Conservation (phyloP, 2,888 invertebrate species). For the Morinoia aosen region DNA sequence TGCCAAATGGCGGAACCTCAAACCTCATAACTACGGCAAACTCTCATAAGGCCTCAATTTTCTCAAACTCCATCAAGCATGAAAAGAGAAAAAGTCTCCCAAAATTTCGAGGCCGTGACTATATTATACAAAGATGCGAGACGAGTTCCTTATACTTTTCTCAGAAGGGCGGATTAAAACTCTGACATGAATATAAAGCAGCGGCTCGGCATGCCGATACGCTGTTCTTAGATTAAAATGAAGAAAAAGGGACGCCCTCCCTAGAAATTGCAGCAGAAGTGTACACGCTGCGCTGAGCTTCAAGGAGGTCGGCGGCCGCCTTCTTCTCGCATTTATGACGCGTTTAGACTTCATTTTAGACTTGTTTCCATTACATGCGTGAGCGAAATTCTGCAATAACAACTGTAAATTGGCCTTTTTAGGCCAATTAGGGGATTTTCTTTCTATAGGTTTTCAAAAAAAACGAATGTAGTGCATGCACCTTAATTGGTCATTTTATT, state of each 20-base stretch:
- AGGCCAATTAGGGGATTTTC: neutral
- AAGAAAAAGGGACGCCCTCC: constrained; percentile 1
- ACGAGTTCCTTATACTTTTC: constrained; percentile 52
- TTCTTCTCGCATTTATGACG: neutral
- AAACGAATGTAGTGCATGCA: neutral
- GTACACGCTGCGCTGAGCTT: neutral
- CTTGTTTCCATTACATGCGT: neutral
- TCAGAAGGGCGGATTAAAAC: constrained; percentile 46
- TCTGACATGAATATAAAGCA: constrained; percentile 53
- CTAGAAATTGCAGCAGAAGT: constrained; percentile 14
- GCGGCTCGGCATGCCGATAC: constrained; percentile 47
- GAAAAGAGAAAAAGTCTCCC: constrained; percentile 37
- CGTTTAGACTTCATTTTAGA: neutral
- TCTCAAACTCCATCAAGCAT: constrained; percentile 47
- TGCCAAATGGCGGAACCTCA: neutral
- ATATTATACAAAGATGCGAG: constrained; percentile 52
- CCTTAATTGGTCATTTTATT: neutral
- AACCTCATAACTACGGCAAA: constrained; percentile 38
- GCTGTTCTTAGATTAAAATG: constrained; percentile 51
- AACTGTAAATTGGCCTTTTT: neutral
- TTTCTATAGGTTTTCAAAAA: neutral
- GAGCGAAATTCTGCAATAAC: neutral
- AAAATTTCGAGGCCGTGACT: constrained; percentile 47
- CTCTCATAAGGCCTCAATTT: constrained; percentile 46
- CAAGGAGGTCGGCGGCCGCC: neutral